Percentiles rank a stretch among this genome's conserved stretches.
Conservation (phyloP, 2,888 invertebrate genomes). For the Drosophila lutescens region DNA sequence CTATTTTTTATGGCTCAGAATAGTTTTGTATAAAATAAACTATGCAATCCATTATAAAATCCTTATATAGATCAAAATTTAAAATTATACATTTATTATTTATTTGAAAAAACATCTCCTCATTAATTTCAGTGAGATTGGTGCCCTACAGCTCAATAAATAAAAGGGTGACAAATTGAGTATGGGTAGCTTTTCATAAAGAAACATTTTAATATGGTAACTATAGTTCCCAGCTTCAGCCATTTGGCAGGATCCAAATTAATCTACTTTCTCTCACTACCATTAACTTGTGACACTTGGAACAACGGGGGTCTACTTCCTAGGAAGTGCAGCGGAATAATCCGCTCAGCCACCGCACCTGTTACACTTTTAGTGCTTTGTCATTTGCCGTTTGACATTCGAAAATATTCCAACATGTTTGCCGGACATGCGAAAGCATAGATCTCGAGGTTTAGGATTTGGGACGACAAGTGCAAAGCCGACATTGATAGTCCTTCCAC, state of each 20-base stretch:
- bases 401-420: slow-evolving; percentile 66
- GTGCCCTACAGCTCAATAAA: too few species aligned
- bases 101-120: too few species aligned
- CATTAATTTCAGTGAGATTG: too few species aligned
- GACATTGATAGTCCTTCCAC: slow-evolving; percentile 66
- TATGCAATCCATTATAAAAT: too few species aligned
- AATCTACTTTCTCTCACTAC: slow-evolving; percentile 12
- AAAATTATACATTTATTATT: too few species aligned
- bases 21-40: too few species aligned
- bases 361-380: slow-evolving; percentile 68
- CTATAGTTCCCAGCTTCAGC: slow-evolving; percentile 28
- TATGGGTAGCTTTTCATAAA: background rate
- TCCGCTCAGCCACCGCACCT: slow-evolving; percentile 68
- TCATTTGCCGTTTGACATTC: slow-evolving; percentile 23
- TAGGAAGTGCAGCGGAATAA: slow-evolving; percentile 49
- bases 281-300: slow-evolving; percentile 61
- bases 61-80: too few species aligned
- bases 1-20: too few species aligned
- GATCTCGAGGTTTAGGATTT: slow-evolving; percentile 71
- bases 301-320: slow-evolving; percentile 26
- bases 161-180: background rate
- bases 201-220: slow-evolving; percentile 18
- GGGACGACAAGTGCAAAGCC: slow-evolving; percentile 66
- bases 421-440: slow-evolving; percentile 72
- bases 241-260: background rate